Evolutionary conservation across 1,140 invertebrate genomes (phyloP).

Genomic region (Campoletis sonorensis): DNA sequence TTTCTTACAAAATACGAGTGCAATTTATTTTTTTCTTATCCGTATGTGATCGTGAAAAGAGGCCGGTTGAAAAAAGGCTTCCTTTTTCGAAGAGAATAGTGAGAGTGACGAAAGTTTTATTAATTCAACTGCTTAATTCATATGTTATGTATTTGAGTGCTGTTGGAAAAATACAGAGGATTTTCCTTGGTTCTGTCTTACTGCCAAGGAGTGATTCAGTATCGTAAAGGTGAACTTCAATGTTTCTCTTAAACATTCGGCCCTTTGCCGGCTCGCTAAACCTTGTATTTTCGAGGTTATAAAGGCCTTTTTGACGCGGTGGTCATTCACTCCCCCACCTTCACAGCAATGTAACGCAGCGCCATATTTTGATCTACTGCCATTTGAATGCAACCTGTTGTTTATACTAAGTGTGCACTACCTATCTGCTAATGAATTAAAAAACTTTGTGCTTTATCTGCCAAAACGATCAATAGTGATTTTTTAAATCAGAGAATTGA

Average conservation of each 20-base stretch:
- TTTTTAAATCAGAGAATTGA: no score
- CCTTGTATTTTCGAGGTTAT: constrained; percentile 14
- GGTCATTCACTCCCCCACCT: not conserved
- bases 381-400: constrained; percentile 34
- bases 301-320: not conserved
- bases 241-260: no score
- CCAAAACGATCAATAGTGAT: not conserved
- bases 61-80: not conserved
- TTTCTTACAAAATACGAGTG: no score
- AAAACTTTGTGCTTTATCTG: not conserved
- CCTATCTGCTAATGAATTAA: not conserved
- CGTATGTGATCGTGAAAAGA: no score
- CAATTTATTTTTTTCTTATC: no score
- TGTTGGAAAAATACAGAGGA: not conserved
- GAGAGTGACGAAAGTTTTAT: not conserved
- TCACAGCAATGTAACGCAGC: not conserved
- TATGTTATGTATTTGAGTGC: not conserved
- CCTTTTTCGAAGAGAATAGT: not conserved
- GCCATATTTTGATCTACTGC: constrained; percentile 13
- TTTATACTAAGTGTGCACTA: constrained; percentile 11
- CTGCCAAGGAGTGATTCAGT: not conserved
- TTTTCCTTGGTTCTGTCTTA: not conserved
- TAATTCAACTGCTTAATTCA: not conserved
- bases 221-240: not conserved
- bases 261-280: no score